These are phyloP conservation scores for Falco naumanni DNA, from an alignment of 2,797 vertebrate species.

Conservation along the genomic window DNA sequence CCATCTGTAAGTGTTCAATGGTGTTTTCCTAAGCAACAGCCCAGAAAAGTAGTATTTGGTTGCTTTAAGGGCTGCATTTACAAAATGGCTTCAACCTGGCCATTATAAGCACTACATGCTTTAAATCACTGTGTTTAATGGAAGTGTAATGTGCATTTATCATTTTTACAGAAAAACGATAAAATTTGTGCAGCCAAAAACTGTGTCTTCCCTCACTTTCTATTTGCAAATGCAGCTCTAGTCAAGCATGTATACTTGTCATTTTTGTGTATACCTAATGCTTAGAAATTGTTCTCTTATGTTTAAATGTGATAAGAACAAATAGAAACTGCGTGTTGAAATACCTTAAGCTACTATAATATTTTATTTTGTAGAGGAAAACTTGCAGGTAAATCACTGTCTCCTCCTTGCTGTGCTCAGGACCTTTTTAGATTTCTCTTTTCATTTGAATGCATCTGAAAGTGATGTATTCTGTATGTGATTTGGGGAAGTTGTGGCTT, in stretches of 20 bases:
- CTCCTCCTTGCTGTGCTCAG: not conserved
- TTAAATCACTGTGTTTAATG: not conserved
- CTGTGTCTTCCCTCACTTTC: not conserved
- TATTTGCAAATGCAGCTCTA: not conserved
- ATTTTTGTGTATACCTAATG: not conserved
- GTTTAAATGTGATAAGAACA: not conserved
- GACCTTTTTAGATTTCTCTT: not conserved
- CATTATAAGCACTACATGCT: not conserved
- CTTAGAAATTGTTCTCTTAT: not conserved
- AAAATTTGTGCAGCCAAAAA: not conserved
- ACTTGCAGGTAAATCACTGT: not conserved
- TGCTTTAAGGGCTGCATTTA: not conserved
- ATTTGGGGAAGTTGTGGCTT: not conserved
- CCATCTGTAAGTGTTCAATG: constrained; percentile 25
- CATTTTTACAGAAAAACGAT: not conserved
- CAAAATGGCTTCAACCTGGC: constrained; percentile 1
- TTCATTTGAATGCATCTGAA: not conserved
- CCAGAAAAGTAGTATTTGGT: not conserved
- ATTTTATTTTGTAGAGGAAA: not conserved
- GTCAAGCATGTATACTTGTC: not conserved
- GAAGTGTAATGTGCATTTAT: not conserved
- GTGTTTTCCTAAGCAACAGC: constrained; percentile 30
- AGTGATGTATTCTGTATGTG: not conserved
- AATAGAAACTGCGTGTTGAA: not conserved
- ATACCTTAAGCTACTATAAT: not conserved